These are phyloP conservation scores for Buathra laborator DNA, from an alignment of 2,888 invertebrate species.

Conservation along the genomic window DNA sequence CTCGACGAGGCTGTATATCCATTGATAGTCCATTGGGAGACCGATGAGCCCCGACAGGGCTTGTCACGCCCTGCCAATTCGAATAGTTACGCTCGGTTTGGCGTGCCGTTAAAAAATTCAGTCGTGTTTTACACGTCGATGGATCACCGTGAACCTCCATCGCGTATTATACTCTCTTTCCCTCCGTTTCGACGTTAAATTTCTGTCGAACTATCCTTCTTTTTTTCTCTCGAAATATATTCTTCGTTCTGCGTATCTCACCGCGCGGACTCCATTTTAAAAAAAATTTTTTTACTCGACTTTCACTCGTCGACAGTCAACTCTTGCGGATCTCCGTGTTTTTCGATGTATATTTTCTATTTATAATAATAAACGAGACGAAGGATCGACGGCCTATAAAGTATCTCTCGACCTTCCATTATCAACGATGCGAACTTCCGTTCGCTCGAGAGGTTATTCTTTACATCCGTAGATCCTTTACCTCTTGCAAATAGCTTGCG, in stretches of 20 bases:
- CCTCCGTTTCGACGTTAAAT: too few relatives aligned
- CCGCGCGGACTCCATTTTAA: too few relatives aligned
- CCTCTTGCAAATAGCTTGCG: constrained; percentile 52
- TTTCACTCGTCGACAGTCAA: too few relatives aligned
- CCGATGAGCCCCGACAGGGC: constrained; percentile 9
- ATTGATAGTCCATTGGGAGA: neutral
- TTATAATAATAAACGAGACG: neutral
- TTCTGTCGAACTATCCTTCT: too few relatives aligned
- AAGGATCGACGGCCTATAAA: neutral
- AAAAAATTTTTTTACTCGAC: too few relatives aligned
- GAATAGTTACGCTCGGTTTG: constrained; percentile 55
- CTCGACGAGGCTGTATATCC: neutral
- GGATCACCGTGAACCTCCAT: neutral
- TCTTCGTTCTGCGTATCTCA: too few relatives aligned
- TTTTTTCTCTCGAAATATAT: too few relatives aligned
- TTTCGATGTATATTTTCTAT: neutral
- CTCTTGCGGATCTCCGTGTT: neutral
- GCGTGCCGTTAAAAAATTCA: constrained; percentile 26
- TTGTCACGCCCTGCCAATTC: constrained; percentile 56
- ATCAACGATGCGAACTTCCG: constrained; percentile 70
- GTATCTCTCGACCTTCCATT: constrained; percentile 63
- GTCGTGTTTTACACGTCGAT: neutral
- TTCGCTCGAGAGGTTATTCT: constrained; percentile 44
- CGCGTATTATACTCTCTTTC: neutral
- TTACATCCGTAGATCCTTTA: constrained; percentile 8